phyloP scores from a whole-genome alignment of 2,113 vertebrate genomes.

The Labeo catla region DNA sequence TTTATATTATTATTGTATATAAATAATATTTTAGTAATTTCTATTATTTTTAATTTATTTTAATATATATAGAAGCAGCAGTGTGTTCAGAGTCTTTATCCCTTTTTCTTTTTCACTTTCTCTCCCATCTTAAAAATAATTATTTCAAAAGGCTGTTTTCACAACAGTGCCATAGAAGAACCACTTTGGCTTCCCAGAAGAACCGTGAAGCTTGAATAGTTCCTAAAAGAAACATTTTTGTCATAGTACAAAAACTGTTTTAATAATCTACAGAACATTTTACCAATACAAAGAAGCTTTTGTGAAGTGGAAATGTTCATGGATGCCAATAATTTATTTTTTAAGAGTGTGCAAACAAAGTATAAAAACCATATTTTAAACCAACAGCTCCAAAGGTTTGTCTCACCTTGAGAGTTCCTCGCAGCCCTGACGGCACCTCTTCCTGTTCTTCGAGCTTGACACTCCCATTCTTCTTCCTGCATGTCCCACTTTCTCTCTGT shows the following conservation, averaged over 20 bases:
- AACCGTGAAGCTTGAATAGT: neutral
- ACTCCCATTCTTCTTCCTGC: conserved; percentile 28
- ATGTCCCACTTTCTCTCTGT: neutral
- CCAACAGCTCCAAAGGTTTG: neutral
- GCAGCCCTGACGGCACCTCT: neutral
- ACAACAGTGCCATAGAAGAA: neutral
- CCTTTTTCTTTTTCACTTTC: too few species aligned
- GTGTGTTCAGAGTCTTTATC: too few species aligned
- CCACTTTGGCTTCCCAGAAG: too few species aligned
- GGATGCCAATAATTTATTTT: neutral
- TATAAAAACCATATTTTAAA: neutral
- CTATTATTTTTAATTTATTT: too few species aligned
- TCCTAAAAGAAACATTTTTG: neutral
- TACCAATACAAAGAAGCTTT: neutral
- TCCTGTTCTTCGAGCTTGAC: neutral
- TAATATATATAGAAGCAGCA: too few species aligned
- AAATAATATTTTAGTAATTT: too few species aligned
- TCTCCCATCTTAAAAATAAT: neutral
- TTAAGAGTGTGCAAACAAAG: neutral
- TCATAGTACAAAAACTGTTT: neutral
- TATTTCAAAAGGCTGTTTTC: neutral
- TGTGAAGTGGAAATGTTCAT: neutral
- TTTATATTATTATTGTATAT: neutral
- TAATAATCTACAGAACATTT: neutral
- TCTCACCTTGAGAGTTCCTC: conserved; percentile 13